Evolutionary conservation across 2,888 invertebrate species (phyloP).

Genomic region (Scrobipalpa atriplicella): DNA sequence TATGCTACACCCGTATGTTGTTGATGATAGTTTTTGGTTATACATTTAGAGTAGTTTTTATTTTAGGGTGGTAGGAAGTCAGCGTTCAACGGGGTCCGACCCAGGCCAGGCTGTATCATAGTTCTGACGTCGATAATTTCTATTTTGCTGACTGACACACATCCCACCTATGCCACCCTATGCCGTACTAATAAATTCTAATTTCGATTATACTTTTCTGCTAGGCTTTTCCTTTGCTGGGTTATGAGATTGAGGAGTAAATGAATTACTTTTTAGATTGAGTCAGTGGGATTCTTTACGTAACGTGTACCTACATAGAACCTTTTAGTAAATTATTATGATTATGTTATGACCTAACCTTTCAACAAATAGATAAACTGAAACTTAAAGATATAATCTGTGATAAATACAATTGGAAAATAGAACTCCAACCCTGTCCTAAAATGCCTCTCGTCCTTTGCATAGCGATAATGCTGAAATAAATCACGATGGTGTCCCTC

Average conservation of each 20-base stretch:
- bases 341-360: too few species aligned
- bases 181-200: slow-evolving; percentile 72
- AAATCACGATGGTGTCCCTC: slow-evolving; percentile 63
- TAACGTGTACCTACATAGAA: too few species aligned
- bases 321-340: too few species aligned
- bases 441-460: slow-evolving; percentile 49
- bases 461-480: slow-evolving; percentile 69
- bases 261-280: slow-evolving; percentile 23
- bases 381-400: too few species aligned
- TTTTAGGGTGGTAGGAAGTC: too few species aligned
- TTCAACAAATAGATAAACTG: too few species aligned
- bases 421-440: not conserved
- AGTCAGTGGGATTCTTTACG: not conserved
- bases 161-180: slow-evolving; percentile 67
- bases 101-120: too few species aligned
- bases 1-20: too few species aligned
- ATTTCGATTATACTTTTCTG: slow-evolving; percentile 66
- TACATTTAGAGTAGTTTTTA: slow-evolving; percentile 1
- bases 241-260: slow-evolving; percentile 24
- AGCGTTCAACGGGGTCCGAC: too few species aligned
- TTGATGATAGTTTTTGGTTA: slow-evolving; percentile 55
- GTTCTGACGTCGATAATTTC: too few species aligned
- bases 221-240: not conserved
- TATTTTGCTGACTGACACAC: slow-evolving; percentile 79
- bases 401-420: not conserved